Evolutionary conservation across 2,797 vertebrate genomes (phyloP), one percentile per base, ranked within the genome.

Genomic region (Sebastes taczanowskii): DNA sequence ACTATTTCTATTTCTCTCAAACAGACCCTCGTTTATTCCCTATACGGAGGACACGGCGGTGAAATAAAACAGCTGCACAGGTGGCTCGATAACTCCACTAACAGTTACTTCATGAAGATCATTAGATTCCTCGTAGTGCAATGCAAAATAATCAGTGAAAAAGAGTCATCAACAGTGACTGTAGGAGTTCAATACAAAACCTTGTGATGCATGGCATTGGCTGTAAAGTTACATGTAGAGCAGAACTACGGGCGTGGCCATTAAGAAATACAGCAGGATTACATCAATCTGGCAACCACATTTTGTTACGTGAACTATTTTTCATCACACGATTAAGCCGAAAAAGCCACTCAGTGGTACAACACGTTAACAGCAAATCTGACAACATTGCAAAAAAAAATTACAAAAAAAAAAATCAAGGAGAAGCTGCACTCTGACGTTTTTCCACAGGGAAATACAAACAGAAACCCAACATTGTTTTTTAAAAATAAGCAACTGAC

Each of bases 241-340:
- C 38, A 68, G 35, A 58, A 55, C 32, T 27, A 35, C 20, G 20
- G 35, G 55, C 49, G 81, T 67, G 25, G 60, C 55, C 29, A 55
- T 22, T 23, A 52, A 76, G 63, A 69, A 53, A 81, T 62, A 86
- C 87, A 89, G 82, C 74, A 85, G 78, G 77, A 77, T 76, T 56
- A 71, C 38, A 53, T 67, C 11, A 72, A 64, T 46, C 11, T 67
- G 56, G 32, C 58, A 78, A 61, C 23, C 30, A 78, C 42, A 64
- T 30, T 61, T 20, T 53, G 68, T 67, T 46, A 59, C 34, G 46
- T 30, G 1, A 38, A 74, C 32, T 30, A 55, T 66, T 70, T 42
- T 25, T 67, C 10, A 68, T 59, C 32, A 30, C 11, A 52, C 22
- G 0, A 75, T 61, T 49, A 80, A 66, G 30, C 29, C 32, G 65